Evolutionary conservation across 2,888 invertebrate species (phyloP).

Genomic region (Parnassius apollo): DNA sequence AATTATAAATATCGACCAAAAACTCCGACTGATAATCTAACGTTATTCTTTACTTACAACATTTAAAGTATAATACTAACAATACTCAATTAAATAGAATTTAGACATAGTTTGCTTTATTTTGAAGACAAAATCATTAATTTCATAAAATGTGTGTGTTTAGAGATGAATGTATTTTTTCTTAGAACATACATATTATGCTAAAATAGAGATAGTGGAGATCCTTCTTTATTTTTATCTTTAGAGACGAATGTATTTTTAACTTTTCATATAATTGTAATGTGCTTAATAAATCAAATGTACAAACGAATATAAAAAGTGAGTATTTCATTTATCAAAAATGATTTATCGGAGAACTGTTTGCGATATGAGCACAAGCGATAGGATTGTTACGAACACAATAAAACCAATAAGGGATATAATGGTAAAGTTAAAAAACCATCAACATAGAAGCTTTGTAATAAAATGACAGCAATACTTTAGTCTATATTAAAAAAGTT

Average conservation of each 20-base stretch:
- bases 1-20: constrained; percentile 20
- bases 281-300: constrained; percentile 9
- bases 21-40: constrained; percentile 13
- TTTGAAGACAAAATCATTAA: too few species aligned
- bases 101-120: too few species aligned
- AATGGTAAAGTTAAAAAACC: constrained; percentile 55
- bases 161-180: too few species aligned
- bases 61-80: too few species aligned
- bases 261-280: not conserved
- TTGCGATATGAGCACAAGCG: constrained; percentile 23
- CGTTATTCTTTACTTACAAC: too few species aligned
- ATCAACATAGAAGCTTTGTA: constrained; percentile 57
- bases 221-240: too few species aligned
- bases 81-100: too few species aligned
- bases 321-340: constrained; percentile 10
- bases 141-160: too few species aligned
- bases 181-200: too few species aligned
- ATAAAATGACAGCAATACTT: constrained; percentile 61
- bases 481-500: constrained; percentile 66
- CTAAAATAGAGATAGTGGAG: too few species aligned
- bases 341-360: constrained; percentile 23
- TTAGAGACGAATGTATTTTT: too few species aligned
- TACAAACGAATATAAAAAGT: not conserved
- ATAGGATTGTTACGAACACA: constrained; percentile 46
- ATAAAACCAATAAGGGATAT: constrained; percentile 65